phyloP scores from a whole-genome alignment of 2,797 vertebrate species.

The Chlorospingus semifuscus region DNA sequence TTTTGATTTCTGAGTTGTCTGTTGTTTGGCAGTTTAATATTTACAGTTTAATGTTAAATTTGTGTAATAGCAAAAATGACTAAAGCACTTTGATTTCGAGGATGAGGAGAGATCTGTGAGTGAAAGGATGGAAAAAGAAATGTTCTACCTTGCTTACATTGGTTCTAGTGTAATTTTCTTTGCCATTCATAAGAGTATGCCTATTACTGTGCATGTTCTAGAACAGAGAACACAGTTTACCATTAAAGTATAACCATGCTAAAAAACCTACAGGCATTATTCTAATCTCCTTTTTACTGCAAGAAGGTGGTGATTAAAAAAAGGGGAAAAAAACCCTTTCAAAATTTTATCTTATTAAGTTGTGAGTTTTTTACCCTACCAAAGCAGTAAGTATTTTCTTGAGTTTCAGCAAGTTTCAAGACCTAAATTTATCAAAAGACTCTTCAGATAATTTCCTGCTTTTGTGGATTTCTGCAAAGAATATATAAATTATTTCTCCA shows the following conservation, averaged over 20 bases:
- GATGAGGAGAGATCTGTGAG: not conserved
- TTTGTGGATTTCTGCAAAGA: not conserved
- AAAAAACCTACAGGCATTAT: not conserved
- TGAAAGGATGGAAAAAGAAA: not conserved
- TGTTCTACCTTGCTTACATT: not conserved
- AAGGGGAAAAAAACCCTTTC: accelerated
- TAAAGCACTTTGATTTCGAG: not conserved
- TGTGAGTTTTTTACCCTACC: not conserved
- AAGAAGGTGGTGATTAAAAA: not conserved
- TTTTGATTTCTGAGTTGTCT: not conserved
- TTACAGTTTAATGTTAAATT: slow-evolving; percentile 35
- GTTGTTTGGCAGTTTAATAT: slow-evolving; percentile 13
- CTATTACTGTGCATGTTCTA: not conserved
- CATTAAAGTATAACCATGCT: not conserved
- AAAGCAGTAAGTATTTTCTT: not conserved
- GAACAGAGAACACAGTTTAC: not conserved
- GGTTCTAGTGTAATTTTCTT: not conserved
- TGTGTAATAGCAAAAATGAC: not conserved
- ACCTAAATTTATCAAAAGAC: not conserved
- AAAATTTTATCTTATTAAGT: not conserved
- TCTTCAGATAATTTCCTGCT: not conserved
- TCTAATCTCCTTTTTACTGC: not conserved
- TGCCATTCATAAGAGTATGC: not conserved
- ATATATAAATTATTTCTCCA: not conserved
- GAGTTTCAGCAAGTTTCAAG: not conserved